phyloP scores from a whole-genome alignment of 2,888 invertebrate genomes.

The Tetramorium bicarinatum region DNA sequence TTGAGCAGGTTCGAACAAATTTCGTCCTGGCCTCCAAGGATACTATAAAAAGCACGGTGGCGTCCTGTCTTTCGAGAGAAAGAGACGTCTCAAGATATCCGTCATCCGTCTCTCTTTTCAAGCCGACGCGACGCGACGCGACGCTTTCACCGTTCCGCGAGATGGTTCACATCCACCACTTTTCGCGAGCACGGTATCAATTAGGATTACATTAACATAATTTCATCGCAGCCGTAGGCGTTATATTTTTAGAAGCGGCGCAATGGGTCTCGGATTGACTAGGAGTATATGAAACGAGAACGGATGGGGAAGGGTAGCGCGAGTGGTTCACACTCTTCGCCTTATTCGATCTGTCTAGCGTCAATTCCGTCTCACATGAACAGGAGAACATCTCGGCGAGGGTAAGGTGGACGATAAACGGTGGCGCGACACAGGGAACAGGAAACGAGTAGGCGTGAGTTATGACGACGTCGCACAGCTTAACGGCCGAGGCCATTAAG shows the following conservation, averaged over 20 bases:
- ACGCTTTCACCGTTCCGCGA: neutral
- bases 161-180: neutral
- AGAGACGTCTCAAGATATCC: neutral
- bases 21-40: conserved; percentile 79
- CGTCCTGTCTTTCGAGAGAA: conserved; percentile 5
- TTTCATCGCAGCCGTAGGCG: neutral
- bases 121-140: no score
- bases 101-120: neutral
- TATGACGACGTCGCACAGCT: conserved; percentile 38
- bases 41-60: conserved; percentile 75
- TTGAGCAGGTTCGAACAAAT: conserved; percentile 79
- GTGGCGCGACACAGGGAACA: conserved; percentile 58
- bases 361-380: conserved; percentile 79
- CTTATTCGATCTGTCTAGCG: conserved; percentile 4
- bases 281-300: conserved; percentile 61
- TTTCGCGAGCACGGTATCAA: conserved; percentile 8
- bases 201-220: neutral
- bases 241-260: conserved; percentile 39
- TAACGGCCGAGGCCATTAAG: neutral
- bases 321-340: neutral
- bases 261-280: conserved; percentile 44
- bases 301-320: neutral
- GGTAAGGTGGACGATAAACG: conserved; percentile 34
- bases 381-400: conserved; percentile 76
- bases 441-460: conserved; percentile 63